Percentiles rank a stretch among this genome's conserved stretches.
Conservation (phyloP, 2,113 vertebrate species). For the Python bivittatus region DNA sequence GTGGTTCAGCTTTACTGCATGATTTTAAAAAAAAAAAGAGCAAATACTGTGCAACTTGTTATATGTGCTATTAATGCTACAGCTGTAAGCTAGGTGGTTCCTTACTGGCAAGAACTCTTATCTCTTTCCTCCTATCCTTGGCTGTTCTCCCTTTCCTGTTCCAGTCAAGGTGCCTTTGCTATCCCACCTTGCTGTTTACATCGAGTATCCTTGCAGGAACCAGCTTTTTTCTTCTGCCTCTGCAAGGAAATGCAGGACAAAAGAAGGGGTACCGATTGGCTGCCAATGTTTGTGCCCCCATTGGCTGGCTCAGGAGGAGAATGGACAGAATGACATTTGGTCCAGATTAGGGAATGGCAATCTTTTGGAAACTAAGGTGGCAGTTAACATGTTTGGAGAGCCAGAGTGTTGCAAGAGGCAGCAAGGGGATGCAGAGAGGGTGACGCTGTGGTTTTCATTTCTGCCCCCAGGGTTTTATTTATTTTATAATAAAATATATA, state of each 20-base stretch:
- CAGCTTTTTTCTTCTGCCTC: background rate
- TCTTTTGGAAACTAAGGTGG: background rate
- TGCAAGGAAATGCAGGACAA: background rate
- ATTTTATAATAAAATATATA: background rate
- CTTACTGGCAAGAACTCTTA: background rate
- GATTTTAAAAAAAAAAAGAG: background rate
- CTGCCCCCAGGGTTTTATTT: background rate
- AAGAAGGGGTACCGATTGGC: background rate
- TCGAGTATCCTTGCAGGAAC: background rate
- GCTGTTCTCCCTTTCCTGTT: background rate
- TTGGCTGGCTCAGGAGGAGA: background rate
- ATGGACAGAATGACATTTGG: background rate
- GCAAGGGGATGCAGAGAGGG: background rate
- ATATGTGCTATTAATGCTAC: background rate
- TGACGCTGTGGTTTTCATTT: background rate
- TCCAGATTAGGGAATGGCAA: background rate
- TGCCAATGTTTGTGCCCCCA: background rate
- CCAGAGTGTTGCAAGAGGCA: background rate
- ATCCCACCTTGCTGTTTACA: background rate
- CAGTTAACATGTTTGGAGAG: background rate
- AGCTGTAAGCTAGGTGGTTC: background rate
- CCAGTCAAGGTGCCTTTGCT: background rate
- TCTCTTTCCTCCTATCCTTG: background rate
- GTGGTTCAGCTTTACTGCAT: background rate
- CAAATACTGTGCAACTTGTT: background rate